A percentile compares a stretch with the other conserved stretches of the same genome.
Evolutionary conservation across 2,888 invertebrate species (phyloP).

Genomic region (Malachius bipustulatus): DNA sequence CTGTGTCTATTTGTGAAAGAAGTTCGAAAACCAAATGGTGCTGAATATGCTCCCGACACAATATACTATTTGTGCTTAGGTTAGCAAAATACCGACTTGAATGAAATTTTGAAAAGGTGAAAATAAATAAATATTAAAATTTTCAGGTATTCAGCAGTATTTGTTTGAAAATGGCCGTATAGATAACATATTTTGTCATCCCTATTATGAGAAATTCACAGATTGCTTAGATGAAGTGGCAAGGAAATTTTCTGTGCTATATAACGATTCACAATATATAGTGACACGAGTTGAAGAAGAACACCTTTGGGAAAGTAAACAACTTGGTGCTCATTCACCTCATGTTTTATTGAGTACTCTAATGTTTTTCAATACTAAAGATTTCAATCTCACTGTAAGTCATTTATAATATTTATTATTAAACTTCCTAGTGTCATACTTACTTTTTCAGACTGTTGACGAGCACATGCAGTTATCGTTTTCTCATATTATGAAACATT

Average conservation of each 20-base stretch:
- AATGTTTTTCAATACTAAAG: slow-evolving; percentile 26
- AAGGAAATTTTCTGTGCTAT: not conserved
- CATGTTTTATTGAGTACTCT: not conserved
- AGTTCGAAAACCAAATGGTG: not conserved
- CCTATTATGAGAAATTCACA: not conserved
- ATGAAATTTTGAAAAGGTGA: too few species aligned
- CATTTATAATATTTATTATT: too few species aligned
- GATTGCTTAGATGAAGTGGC: not conserved
- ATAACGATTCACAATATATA: not conserved
- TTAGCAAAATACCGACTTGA: too few species aligned
- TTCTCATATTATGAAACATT: slow-evolving; percentile 55
- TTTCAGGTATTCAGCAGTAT: slow-evolving; percentile 39
- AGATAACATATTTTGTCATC: not conserved
- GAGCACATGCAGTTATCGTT: not conserved
- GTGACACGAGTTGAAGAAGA: not conserved
- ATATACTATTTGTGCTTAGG: not conserved
- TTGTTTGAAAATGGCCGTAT: not conserved
- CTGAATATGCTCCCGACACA: not conserved
- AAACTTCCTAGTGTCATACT: slow-evolving; percentile 6
- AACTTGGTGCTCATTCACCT: not conserved
- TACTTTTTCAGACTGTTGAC: not conserved
- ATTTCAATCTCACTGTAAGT: slow-evolving; percentile 83
- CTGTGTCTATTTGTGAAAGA: not conserved
- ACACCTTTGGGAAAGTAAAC: not conserved
- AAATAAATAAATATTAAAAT: too few species aligned